phyloP scores from a whole-genome alignment of 2,113 vertebrate species.

The Psephotus haematonotus region DNA sequence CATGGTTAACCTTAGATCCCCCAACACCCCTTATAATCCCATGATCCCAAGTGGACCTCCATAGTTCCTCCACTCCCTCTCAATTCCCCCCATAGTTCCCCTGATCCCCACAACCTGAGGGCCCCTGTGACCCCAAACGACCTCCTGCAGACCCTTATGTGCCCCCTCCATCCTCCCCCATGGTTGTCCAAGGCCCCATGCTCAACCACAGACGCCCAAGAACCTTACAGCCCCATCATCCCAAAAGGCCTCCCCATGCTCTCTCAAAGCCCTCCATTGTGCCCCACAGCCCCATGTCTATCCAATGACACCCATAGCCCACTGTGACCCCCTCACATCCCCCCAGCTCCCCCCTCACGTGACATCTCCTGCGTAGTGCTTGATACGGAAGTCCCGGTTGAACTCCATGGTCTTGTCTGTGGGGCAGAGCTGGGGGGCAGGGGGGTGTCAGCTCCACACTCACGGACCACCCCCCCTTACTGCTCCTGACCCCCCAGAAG shows the following conservation, averaged over 20 bases:
- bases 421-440: slow-evolving; percentile 78
- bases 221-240: not conserved
- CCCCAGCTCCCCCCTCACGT: slow-evolving; percentile 77
- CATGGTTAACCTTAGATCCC: not conserved
- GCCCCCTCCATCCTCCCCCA: no score
- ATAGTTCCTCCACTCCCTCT: not conserved
- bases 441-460: not conserved
- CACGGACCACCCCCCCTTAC: accelerated
- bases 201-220: not conserved
- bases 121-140: not conserved
- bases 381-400: slow-evolving; percentile 88
- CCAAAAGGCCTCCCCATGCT: not conserved
- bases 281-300: not conserved
- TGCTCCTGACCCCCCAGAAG: no score
- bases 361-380: slow-evolving; percentile 91
- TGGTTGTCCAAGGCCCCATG: not conserved
- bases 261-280: not conserved
- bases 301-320: not conserved
- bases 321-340: accelerated
- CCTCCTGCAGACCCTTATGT: not conserved
- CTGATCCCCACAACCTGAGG: not conserved
- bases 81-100: no score
- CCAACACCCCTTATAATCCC: not conserved
- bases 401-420: slow-evolving; percentile 92
- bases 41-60: no score